These are phyloP conservation scores for Luscinia luscinia DNA, from an alignment of 2,797 vertebrate species.

Conservation along the genomic window DNA sequence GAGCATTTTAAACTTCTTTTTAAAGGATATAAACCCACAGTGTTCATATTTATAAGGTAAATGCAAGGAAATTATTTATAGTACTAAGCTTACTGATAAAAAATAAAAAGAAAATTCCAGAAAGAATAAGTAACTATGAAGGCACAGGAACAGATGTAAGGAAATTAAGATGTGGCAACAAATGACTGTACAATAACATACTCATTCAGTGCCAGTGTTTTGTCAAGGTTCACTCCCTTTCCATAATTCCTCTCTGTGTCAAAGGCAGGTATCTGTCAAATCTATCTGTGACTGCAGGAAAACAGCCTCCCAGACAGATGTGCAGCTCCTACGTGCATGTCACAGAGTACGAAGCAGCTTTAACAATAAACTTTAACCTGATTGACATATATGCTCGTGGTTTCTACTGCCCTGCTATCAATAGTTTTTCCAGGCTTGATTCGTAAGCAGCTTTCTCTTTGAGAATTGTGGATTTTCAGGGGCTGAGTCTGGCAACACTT, in stretches of 20 bases:
- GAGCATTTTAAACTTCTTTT: neutral
- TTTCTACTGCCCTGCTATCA: neutral
- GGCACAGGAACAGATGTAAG: neutral
- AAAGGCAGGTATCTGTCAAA: neutral
- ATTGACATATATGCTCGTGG: fast-evolving
- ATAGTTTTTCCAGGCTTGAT: neutral
- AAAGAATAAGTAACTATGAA: neutral
- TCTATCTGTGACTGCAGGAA: neutral
- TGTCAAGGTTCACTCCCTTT: neutral
- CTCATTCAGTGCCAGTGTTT: neutral
- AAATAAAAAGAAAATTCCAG: neutral
- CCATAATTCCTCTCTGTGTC: neutral
- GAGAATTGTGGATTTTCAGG: neutral
- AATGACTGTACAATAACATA: neutral
- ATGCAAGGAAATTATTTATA: neutral
- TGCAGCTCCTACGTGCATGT: fast-evolving
- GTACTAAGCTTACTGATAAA: neutral
- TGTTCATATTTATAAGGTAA: neutral
- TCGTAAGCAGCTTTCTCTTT: neutral
- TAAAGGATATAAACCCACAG: neutral
- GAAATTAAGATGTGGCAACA: neutral
- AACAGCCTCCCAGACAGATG: neutral
- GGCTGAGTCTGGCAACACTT: neutral
- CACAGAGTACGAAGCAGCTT: neutral
- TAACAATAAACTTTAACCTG: neutral